These are phyloP conservation scores for Phyllopteryx taeniolatus DNA, from an alignment of 2,113 vertebrate genomes.

Conservation along the genomic window DNA sequence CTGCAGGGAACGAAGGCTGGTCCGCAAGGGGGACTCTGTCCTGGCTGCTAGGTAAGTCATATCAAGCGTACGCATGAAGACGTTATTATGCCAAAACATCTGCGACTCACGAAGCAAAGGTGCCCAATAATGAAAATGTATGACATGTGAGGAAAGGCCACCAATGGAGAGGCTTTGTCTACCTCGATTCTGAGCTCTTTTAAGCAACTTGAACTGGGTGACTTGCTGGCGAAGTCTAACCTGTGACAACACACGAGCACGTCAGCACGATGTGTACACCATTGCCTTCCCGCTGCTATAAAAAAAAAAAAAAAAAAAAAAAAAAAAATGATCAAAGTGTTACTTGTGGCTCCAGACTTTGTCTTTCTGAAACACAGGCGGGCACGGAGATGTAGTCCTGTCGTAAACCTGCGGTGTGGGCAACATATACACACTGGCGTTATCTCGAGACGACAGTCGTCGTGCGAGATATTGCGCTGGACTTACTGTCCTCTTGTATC, in stretches of 20 bases:
- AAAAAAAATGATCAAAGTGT: constrained; percentile 5
- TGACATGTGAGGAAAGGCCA: background rate
- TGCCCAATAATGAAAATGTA: background rate
- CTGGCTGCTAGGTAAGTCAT: constrained; percentile 8
- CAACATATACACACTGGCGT: background rate
- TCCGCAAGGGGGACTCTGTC: constrained; percentile 38
- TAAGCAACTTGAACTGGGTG: constrained; percentile 75
- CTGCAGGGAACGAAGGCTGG: constrained; percentile 68
- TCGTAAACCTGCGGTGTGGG: constrained; percentile 70
- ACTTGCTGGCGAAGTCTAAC: constrained; percentile 67
- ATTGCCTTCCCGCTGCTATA: background rate
- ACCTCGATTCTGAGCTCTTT: constrained; percentile 75
- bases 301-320: background rate
- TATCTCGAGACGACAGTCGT: background rate
- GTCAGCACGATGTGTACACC: background rate
- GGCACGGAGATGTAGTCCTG: constrained; percentile 76
- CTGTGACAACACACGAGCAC: constrained; percentile 20
- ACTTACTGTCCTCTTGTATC: constrained; percentile 81
- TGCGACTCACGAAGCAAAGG: background rate
- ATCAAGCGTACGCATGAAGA: background rate
- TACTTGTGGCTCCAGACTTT: constrained; percentile 63
- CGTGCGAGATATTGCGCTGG: background rate
- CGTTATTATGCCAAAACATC: background rate
- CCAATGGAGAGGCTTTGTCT: background rate
- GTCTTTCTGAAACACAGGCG: constrained; percentile 38